These are phyloP conservation scores for Molossus molossus DNA, from an alignment of 2,797 vertebrate species.

Conservation along the genomic window DNA sequence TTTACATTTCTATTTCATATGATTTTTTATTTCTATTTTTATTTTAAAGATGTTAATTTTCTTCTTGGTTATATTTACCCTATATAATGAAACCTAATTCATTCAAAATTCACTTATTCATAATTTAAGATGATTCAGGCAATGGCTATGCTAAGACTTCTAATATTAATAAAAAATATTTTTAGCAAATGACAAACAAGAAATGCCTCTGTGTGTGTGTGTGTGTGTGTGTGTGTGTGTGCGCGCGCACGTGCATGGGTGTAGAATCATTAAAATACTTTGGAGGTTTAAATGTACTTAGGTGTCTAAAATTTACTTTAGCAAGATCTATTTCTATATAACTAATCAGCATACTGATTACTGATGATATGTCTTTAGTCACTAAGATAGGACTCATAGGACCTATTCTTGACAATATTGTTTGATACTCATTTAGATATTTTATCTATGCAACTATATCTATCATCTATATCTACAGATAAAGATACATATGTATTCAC, in stretches of 20 bases:
- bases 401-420: constrained; percentile 20
- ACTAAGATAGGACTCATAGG: not conserved
- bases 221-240: not conserved
- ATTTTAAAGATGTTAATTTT: constrained; percentile 34
- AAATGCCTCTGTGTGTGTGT: not conserved
- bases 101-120: constrained; percentile 5
- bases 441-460: not conserved
- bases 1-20: constrained; percentile 31
- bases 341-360: constrained; percentile 1
- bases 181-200: constrained; percentile 12
- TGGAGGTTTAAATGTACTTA: not conserved
- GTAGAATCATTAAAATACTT: not conserved
- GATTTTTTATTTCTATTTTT: constrained; percentile 5
- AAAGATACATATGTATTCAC: not conserved
- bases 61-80: not conserved
- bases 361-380: constrained; percentile 24
- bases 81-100: not conserved
- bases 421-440: constrained; percentile 49
- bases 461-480: not conserved
- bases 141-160: not conserved
- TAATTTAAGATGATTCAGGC: not conserved
- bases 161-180: constrained; percentile 2
- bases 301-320: not conserved
- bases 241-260: not conserved
- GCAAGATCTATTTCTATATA: not conserved